Conservation (phyloP, 1,140 invertebrate species). For the Plodia interpunctella region DNA sequence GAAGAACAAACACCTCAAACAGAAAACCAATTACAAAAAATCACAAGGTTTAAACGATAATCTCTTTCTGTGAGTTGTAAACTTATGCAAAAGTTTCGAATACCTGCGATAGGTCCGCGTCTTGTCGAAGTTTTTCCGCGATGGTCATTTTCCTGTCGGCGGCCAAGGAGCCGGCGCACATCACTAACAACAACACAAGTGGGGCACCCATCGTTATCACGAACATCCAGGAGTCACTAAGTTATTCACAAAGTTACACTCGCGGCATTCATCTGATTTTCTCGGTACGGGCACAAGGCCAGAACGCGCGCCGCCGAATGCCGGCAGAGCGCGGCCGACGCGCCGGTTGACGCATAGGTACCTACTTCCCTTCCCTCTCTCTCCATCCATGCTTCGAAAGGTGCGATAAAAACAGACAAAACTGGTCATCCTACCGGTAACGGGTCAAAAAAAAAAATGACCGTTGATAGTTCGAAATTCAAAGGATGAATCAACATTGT, state of each 20-base stretch:
- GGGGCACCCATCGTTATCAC: constrained; percentile 52
- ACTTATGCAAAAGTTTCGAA: constrained; percentile 38
- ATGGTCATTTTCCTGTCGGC: constrained; percentile 61
- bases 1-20: too few species aligned
- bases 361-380: constrained; percentile 44
- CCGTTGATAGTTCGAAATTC: constrained; percentile 37
- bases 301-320: constrained; percentile 51
- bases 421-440: constrained; percentile 43
- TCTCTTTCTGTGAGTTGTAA: constrained; percentile 12
- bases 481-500: constrained; percentile 1
- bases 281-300: constrained; percentile 33
- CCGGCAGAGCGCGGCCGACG: constrained; percentile 40
- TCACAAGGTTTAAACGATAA: too few species aligned
- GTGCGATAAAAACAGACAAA: constrained; percentile 26
- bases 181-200: constrained; percentile 58
- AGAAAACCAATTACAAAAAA: too few species aligned
- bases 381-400: constrained; percentile 25
- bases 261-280: constrained; percentile 44
- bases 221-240: constrained; percentile 38
- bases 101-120: constrained; percentile 66
- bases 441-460: constrained; percentile 17
- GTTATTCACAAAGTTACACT: constrained; percentile 49
- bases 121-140: constrained; percentile 57
- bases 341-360: constrained; percentile 39
- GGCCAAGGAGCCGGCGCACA: constrained; percentile 31